These are phyloP conservation scores for Nesoenas mayeri DNA, from an alignment of 2,113 vertebrate genomes.

Conservation along the genomic window DNA sequence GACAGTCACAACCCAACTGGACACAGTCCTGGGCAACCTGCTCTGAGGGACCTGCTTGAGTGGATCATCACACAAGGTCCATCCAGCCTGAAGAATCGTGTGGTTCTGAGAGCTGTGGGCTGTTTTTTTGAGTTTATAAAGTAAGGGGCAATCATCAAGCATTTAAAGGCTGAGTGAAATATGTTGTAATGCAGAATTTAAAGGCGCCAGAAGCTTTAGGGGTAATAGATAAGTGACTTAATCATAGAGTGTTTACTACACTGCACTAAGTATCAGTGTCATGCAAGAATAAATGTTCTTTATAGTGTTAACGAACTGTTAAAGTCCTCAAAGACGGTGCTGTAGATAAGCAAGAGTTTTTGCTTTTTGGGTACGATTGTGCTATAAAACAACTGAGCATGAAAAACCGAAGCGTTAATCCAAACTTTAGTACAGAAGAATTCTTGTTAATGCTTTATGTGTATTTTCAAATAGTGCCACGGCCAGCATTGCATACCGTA, in stretches of 20 bases:
- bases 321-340: not conserved
- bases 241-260: not conserved
- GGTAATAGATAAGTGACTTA: not conserved
- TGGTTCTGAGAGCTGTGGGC: not conserved
- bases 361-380: not conserved
- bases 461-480: not conserved
- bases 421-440: not conserved
- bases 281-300: not conserved
- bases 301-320: rapidly evolving
- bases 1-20: too few relatives aligned
- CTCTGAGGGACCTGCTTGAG: not conserved
- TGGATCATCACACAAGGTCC: not conserved
- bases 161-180: not conserved
- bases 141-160: not conserved
- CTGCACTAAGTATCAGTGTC: not conserved
- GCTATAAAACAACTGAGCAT: not conserved
- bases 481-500: not conserved
- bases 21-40: not conserved
- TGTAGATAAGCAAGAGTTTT: not conserved
- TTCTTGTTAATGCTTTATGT: not conserved
- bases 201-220: not conserved
- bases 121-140: not conserved
- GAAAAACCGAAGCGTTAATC: not conserved
- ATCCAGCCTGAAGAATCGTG: not conserved
- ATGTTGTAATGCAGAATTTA: not conserved